Conservation (phyloP, 2,888 invertebrate species). For the Acanthosepion esculentum region DNA sequence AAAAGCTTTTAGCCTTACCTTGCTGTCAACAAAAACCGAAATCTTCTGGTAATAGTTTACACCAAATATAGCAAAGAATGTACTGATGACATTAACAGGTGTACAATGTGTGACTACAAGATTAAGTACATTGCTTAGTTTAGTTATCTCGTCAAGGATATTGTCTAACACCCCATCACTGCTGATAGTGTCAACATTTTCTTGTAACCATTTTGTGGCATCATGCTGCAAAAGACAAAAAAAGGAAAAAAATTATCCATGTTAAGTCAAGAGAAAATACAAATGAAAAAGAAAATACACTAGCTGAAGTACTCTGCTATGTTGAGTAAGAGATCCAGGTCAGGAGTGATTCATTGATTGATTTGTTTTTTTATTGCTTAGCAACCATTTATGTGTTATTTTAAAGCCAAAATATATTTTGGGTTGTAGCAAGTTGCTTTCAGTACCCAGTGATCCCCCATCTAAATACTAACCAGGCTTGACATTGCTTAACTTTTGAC, state of each 20-base stretch:
- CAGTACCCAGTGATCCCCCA: no score
- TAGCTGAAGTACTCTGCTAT: no score
- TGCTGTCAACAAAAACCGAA: constrained; percentile 65
- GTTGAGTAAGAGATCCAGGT: no score
- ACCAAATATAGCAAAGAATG: constrained; percentile 64
- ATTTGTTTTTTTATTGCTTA: no score
- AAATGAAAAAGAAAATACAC: no score
- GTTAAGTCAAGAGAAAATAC: not conserved
- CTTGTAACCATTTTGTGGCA: constrained; percentile 59
- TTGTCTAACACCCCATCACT: constrained; percentile 57
- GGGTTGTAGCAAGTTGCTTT: no score
- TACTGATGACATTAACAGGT: constrained; percentile 60
- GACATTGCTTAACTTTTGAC: no score
- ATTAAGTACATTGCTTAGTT: constrained; percentile 60
- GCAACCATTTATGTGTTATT: no score
- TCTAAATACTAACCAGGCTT: no score
- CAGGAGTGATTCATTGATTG: no score
- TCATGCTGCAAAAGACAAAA: constrained; percentile 56
- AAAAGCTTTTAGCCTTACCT: constrained; percentile 57
- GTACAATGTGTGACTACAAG: constrained; percentile 59
- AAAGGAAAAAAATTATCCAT: not conserved
- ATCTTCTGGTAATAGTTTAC: constrained; percentile 68
- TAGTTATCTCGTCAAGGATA: constrained; percentile 62
- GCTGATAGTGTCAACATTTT: constrained; percentile 54
- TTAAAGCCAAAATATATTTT: no score